Evolutionary conservation across 2,113 vertebrate genomes (phyloP), one percentile per base, ranked within the genome.

Genomic region (Cnemophilus loriae): DNA sequence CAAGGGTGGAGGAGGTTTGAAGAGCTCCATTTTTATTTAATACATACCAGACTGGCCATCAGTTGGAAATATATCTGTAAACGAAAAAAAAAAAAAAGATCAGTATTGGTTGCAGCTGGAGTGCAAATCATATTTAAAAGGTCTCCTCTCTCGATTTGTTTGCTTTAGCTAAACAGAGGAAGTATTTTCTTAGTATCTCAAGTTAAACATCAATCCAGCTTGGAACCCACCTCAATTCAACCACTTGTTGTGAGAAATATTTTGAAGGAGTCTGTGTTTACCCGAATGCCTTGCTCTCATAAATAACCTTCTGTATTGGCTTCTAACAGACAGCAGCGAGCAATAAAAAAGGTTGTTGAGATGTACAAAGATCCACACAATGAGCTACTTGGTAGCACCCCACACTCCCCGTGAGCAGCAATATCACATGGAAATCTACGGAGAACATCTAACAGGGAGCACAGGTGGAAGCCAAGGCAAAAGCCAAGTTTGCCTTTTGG

Each of bases 131-230:
- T 63, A 81, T 83, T 95, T 92, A 86, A 88, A 93, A 93, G 71
- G 92, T 78, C 37, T 90, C 52, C 52, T 67, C 93, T 93, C 80
- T 80, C 8, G 0, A 87, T 92, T 65, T 94, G 87, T 96, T 95
- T 96, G 81, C 84, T 83, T 89, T 91, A 93, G 42, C 84, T 94
- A 94, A 96, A 96, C 76, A 96, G 87, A 90, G 92, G 82, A 97
- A 96, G 83, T 46, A 86, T 95, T 96, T 97, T 96, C 92, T 94
- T 82, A 90, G 92, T 86, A 75, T 95, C 49, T 61, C 52, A 86
- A 90, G 95, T 96, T 95, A 96, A 96, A 90, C 84, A 94, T 95
- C 95, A 96, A 94, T 93, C 93, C 81, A 86, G 88, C n/a, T 42
- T 90, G 64, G 71, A 95, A 95, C 42, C 79, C 61, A 84, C 52